Conservation (phyloP, 2,888 invertebrate genomes). For the Podabrus alpinus region DNA sequence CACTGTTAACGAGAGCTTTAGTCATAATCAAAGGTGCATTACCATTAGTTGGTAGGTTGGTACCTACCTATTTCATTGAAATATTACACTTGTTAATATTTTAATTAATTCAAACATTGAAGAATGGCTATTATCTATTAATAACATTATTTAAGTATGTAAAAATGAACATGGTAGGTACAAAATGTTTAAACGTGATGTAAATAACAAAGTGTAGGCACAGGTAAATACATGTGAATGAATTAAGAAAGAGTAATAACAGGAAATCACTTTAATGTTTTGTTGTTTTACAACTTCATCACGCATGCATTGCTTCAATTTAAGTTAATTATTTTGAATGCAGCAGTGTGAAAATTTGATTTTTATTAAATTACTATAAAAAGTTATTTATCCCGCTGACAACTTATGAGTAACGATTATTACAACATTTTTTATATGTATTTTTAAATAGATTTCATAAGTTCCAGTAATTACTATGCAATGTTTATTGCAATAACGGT, state of each 20-base stretch:
- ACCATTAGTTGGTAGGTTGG: neutral
- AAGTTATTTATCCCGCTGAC: neutral
- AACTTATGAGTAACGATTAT: neutral
- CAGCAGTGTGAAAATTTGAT: neutral
- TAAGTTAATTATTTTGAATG: constrained; percentile 8
- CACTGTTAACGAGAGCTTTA: neutral
- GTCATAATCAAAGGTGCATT: too few species aligned
- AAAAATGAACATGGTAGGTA: neutral
- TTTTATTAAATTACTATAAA: neutral
- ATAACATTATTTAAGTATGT: neutral
- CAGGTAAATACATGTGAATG: neutral
- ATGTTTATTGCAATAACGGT: neutral
- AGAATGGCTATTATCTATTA: neutral
- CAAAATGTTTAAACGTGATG: neutral
- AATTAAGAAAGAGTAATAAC: constrained; percentile 3
- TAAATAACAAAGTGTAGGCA: neutral
- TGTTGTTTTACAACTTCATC: constrained; percentile 2
- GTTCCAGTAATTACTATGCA: neutral
- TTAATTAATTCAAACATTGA: neutral
- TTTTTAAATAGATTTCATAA: neutral
- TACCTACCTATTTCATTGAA: neutral
- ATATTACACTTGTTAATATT: neutral
- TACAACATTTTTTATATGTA: neutral
- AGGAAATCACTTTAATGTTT: constrained; percentile 6
- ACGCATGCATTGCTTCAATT: neutral